Base-by-base conservation (phyloP, 2,797 vertebrate genomes). In the Gymnoscopelus braueri region DNA sequence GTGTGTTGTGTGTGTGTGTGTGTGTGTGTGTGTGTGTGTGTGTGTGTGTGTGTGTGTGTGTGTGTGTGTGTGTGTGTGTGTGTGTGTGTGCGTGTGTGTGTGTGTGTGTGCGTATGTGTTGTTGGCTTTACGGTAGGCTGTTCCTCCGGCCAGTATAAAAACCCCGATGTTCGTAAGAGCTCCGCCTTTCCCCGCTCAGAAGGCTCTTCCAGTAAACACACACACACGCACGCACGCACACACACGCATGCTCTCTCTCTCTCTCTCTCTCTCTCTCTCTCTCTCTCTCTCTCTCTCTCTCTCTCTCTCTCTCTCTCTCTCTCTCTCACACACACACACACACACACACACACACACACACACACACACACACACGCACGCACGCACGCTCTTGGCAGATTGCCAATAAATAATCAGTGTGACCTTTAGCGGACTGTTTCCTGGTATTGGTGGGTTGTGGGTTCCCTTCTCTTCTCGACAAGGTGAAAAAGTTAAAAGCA, bases 381-480 rank as follows among this genome's bases (percentile, higher is more conserved):
- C 77, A 69, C 87, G 72, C 63, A 51, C 84, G n/a, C 88, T 24
- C 72, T 60, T 89, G 92, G 92, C 85, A 82, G 87, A 83, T 88
- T 85, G 89, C 93, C 94, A 92, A 90, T 89, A 93, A 90, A 91
- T 94, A 91, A 92, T 92, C 89, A 91, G 83, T 72, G 87, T 92
- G 92, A 93, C 91, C 89, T 92, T 91, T 89, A 85, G 88, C 63
- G 89, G 81, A 86, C 90, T 10, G 91, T 93, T 95, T 96, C 93
- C 94, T 95, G 95, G 94, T 94, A 95, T 84, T 91, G 79, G 73
- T 73, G 79, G 78, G 73, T 84, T 86, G 26, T 3, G 2, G 39
- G 39, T 44, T 44, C 39, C 39, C 84, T 19, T 19, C 19, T 87
- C 86, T 90, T 82, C 90, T 89, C 84, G 74, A 88, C 90, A 92